Conservation (phyloP, 2,797 vertebrate genomes). For the Luscinia megarhynchos region DNA sequence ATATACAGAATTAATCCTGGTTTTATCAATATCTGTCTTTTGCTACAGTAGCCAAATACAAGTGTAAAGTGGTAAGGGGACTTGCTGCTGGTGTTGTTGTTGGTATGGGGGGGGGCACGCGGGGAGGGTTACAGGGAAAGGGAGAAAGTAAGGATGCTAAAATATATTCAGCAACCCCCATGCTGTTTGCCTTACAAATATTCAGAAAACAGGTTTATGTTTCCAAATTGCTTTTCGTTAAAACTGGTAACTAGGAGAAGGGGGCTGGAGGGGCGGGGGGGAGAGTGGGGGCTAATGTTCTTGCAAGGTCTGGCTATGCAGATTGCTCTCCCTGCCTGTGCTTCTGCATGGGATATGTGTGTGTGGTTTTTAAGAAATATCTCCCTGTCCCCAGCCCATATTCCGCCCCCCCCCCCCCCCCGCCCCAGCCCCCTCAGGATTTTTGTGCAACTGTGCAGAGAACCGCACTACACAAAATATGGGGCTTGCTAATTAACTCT, state of each 20-base stretch:
- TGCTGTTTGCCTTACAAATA: conserved; percentile 35
- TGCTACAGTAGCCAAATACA: conserved; percentile 77
- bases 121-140: not conserved
- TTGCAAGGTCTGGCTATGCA: not conserved
- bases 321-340: not conserved
- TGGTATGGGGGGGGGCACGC: not conserved
- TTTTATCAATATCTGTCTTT: conserved; percentile 79
- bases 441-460: conserved; percentile 57
- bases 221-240: not conserved
- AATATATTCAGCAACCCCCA: not conserved
- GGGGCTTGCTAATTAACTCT: conserved; percentile 75
- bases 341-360: conserved; percentile 44
- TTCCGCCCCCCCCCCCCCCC: accelerated
- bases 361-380: conserved; percentile 29
- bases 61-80: conserved; percentile 55
- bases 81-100: conserved; percentile 16
- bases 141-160: not conserved
- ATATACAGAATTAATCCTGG: conserved; percentile 82
- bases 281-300: not conserved
- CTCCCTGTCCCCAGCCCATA: not conserved
- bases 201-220: not conserved
- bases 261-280: not conserved
- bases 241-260: not conserved
- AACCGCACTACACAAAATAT: conserved; percentile 53
- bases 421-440: not conserved